phyloP scores from a whole-genome alignment of 1,140 invertebrate species.

The Galleria mellonella region DNA sequence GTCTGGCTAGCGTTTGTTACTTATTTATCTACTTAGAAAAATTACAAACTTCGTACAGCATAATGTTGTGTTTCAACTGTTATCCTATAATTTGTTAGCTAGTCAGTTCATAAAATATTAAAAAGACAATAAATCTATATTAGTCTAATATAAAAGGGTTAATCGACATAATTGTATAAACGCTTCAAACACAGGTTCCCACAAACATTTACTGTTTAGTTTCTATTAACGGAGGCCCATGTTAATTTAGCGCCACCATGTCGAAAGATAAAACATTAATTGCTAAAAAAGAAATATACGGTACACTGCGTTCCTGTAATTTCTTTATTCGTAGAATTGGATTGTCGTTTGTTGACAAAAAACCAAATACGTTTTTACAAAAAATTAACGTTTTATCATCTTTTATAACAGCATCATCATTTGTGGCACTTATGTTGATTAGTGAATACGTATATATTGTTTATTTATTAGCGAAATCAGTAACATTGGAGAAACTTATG shows the following conservation, averaged over 20 bases:
- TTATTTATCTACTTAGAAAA: too few relatives aligned
- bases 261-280: slow-evolving; percentile 6
- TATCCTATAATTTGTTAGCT: too few relatives aligned
- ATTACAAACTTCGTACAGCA: too few relatives aligned
- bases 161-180: too few relatives aligned
- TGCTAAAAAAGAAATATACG: slow-evolving; percentile 37
- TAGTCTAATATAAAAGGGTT: too few relatives aligned
- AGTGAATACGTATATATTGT: slow-evolving; percentile 37
- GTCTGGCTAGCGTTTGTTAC: too few relatives aligned
- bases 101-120: slow-evolving; percentile 1
- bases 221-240: too few relatives aligned
- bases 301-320: slow-evolving; percentile 38
- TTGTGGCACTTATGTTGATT: slow-evolving; percentile 29
- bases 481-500: slow-evolving; percentile 41
- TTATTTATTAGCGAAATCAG: slow-evolving; percentile 25
- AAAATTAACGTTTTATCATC: slow-evolving; percentile 19
- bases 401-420: slow-evolving; percentile 25
- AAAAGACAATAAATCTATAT: background rate
- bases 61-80: too few relatives aligned
- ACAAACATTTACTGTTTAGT: too few relatives aligned
- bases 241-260: too few relatives aligned
- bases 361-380: slow-evolving; percentile 15
- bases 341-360: slow-evolving; percentile 35
- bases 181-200: too few relatives aligned
- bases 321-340: slow-evolving; percentile 40